phyloP scores from a whole-genome alignment of 2,113 vertebrate genomes.

The Ranitomeya variabilis region DNA sequence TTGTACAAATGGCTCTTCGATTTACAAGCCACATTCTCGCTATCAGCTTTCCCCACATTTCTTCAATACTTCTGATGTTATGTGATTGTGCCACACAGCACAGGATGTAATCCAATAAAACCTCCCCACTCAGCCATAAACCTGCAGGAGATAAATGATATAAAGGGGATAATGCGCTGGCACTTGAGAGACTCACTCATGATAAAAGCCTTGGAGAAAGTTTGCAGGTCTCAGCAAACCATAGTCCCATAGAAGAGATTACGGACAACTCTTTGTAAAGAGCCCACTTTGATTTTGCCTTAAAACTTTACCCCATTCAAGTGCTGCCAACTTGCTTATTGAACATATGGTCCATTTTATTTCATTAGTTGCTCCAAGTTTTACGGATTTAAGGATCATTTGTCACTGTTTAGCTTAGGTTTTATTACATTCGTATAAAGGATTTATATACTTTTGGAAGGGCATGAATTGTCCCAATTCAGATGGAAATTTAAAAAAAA shows the following conservation, averaged over 20 bases:
- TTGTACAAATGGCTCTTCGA: neutral
- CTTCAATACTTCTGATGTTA: neutral
- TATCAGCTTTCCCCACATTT: constrained; percentile 11
- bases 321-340: neutral
- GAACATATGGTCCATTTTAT: neutral
- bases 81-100: neutral
- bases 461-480: too few relatives aligned
- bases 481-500: too few relatives aligned
- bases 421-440: neutral
- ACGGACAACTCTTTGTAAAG: neutral
- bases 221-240: neutral
- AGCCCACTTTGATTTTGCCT: neutral
- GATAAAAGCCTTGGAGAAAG: neutral
- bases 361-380: neutral
- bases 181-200: neutral
- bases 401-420: neutral
- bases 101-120: neutral
- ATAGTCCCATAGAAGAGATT: too few relatives aligned
- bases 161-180: neutral
- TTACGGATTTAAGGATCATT: neutral
- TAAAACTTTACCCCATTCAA: neutral
- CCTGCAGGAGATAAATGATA: neutral
- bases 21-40: neutral
- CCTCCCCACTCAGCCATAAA: neutral
- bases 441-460: neutral